These are phyloP conservation scores for Myotis davidii DNA, from an alignment of 2,113 vertebrate genomes.

Conservation along the genomic window DNA sequence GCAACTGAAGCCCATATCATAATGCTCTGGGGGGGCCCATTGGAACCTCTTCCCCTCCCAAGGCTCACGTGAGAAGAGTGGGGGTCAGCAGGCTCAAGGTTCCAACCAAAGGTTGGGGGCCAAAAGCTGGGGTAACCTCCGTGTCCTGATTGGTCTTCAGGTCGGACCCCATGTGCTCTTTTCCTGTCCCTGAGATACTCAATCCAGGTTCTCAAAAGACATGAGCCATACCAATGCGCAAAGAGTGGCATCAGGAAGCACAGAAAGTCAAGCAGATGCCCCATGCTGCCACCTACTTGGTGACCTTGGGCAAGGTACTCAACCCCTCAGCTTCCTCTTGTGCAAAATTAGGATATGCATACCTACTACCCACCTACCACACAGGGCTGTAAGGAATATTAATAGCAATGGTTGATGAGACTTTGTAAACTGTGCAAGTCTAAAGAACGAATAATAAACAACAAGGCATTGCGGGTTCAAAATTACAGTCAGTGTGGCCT, in stretches of 20 bases:
- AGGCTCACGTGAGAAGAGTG: neutral
- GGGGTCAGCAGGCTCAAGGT: neutral
- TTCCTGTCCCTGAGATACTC: neutral
- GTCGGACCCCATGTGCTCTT: neutral
- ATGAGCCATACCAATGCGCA: neutral
- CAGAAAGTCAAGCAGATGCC: neutral
- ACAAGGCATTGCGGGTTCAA: neutral
- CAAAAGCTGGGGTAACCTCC: neutral
- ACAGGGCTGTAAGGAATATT: neutral
- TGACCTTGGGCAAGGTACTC: neutral
- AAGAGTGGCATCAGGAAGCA: neutral
- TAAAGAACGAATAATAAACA: neutral
- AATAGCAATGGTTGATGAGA: neutral
- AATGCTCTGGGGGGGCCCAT: neutral
- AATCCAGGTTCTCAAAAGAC: neutral
- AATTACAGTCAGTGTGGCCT: neutral
- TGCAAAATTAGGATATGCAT: neutral
- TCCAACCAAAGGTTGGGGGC: neutral
- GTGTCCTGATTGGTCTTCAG: neutral
- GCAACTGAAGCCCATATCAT: neutral
- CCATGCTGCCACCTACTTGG: neutral
- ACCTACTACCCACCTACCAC: neutral
- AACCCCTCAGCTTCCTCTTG: neutral
- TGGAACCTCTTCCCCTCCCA: neutral
- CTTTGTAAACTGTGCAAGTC: neutral